Base-by-base conservation (phyloP, 2,797 vertebrate species). In the Mallotus villosus region DNA sequence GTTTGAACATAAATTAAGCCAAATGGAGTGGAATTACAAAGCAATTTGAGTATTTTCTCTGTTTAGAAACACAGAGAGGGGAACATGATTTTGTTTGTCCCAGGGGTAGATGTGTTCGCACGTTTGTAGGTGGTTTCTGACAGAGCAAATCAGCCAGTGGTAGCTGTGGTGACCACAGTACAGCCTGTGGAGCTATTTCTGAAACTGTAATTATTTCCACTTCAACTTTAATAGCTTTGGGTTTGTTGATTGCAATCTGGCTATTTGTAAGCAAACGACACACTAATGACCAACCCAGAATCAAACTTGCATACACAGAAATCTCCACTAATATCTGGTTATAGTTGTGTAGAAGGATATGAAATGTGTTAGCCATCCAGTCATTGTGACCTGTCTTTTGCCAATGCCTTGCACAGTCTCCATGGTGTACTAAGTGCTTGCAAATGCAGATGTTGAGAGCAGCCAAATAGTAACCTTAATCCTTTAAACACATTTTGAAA, bases 1-100 rank as follows among this genome's bases (percentile, higher is more conserved):
- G 64, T 78, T 78, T 84, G 63, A 82, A 73, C 63, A 63, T 70
- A 66, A 9, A 83, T 85, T 74, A 74, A n/a, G 7, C 69, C 81
- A 84, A 86, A 80, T 75, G 27, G 41, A 78, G 29, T 82, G 76
- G 72, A 83, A 86, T 86, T 85, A 71, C 72, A 60, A 34, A 58
- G 57, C 73, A 76, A 82, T 87, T 81, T 70, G 68, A 22, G 24
- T 19, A 29, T 75, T 77, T 75, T 69, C 68, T 76, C 55, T 60
- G 71, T 74, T 73, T 59, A 19, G 61, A 80, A 73, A 78, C 53
- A 60, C 66, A 55, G 65, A 78, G 66, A 77, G 41, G 62, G 74
- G 67, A 71, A 80, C 76, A 63, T 62, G 0, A n/a, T 68, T 80
- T 59, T 53, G 70, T 80, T 86, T 80, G 34, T 81, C 76, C 63